Evolutionary conservation across 1,140 invertebrate species (phyloP), one percentile per base, ranked within the genome.

Genomic region (Lethocerus indicus): DNA sequence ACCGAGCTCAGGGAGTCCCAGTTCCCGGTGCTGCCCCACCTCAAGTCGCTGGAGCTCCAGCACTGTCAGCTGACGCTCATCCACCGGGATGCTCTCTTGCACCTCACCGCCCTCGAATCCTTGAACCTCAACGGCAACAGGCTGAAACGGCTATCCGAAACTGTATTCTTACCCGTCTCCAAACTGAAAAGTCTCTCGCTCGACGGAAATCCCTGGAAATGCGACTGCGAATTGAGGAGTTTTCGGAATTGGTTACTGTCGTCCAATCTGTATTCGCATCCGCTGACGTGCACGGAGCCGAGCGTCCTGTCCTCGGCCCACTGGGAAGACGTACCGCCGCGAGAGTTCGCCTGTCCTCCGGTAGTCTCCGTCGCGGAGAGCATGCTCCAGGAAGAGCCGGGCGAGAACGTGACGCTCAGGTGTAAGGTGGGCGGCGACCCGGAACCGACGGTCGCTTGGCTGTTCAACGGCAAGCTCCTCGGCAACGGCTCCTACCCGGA

Each of bases 151-250:
- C 65, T 87, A 4, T 64, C 71, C 41, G 70, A 79, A 1, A 65
- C 69, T 27, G 74, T 78, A 14, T 66, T 88, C 21, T 75, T 73
- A 6, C 71, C 73, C 2, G 63, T 89, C 7, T 63, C 74, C 37
- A 76, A 73, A 51, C 64, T 88, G 25, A 79, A 84, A 54, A 81
- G 78, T 12, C 62, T 88, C 36, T 79, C 83, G 56, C 61, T 87
- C 23, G 73, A 79, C n/a, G 71, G 71, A 27, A 88, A 88, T 63
- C 80, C 78, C 1, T 87, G 83, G 84, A 78, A 85, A 60, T 88
- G 84, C 62, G 77, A 81, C 25, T 88, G 85, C 62, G 66, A 69
- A 16, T 61, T 87, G 16, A 67, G 81, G 51, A 76, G 80, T 0
- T 60, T 86, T 27, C 61, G 81, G 13, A 71, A 79, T 51, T 89